Evolutionary conservation across 2,797 vertebrate genomes (phyloP), one percentile per base, ranked within the genome.

Genomic region (Leucoraja ocellata): DNA sequence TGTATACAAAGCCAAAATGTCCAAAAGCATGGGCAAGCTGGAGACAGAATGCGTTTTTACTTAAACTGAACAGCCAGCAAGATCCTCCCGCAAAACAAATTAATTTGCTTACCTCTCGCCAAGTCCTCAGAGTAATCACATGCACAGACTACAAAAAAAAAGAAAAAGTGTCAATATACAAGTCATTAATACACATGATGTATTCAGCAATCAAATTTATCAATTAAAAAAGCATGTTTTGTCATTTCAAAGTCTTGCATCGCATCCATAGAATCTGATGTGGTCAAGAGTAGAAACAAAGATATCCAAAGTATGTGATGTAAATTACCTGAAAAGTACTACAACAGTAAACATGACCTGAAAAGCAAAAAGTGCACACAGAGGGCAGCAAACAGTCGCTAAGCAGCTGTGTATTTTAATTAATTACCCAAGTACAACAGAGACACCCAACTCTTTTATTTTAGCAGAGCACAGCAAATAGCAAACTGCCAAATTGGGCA

Each of bases 101-200:
- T 4, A 80, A 46, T n/a, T 18, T 54, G 95, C 97, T 23, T 96
- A 99, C 99, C 97, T 99, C 98, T 95, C 98, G 97, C 99, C 99
- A 99, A 95, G 95, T 99, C 94, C 98, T 97, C 80, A 99, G 94
- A 71, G 97, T 97, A 98, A 99, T 97, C 80, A 98, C 97, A 71
- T 99, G 98, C 95, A 98, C 98, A 2, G 98, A 99, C 99, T 99
- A 94, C 68, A 95, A 94, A 46, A 93, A 28, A 71, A 18, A 25
- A 79, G 88, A 92, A 78, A 93, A 68, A 73, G 36, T 46, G 46
- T 76, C 0, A 92, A n/a, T 76, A 54, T 74, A 28, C 76, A 6
- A n/a, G 7, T 14, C 73, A 54, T 32, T 54, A 76, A 74, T 54
- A 23, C 1, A 1, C 61, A 74, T 23, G 11, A 21, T 92, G 65